These are phyloP conservation scores for Brachionus paranguensis DNA, from an alignment of 1,140 invertebrate species.

Conservation along the genomic window DNA sequence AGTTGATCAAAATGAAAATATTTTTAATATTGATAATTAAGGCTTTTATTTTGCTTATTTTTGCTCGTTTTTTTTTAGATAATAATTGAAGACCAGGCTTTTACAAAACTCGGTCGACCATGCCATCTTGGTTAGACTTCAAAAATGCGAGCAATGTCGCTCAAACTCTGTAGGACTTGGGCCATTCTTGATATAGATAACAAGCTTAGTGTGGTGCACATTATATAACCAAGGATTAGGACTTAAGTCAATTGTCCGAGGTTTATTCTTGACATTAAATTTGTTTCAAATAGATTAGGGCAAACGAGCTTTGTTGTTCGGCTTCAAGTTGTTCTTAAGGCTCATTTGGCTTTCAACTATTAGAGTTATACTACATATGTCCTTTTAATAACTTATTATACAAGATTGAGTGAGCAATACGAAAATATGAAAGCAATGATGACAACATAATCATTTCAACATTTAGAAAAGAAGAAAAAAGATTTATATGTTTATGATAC, in stretches of 20 bases:
- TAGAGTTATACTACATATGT: background rate
- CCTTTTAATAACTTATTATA: constrained; percentile 13
- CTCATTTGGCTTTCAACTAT: background rate
- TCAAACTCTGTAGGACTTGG: background rate
- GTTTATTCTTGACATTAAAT: background rate
- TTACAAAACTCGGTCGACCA: background rate
- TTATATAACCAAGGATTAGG: background rate
- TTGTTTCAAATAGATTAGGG: background rate
- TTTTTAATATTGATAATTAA: background rate
- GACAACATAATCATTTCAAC: constrained; percentile 32
- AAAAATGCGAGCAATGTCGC: background rate
- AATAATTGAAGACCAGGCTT: background rate
- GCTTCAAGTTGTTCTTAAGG: background rate
- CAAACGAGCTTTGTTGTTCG: background rate
- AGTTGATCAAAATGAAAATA: too few relatives aligned
- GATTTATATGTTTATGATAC: constrained; percentile 35
- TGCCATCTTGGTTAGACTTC: background rate
- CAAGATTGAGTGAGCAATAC: background rate
- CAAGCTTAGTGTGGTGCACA: background rate
- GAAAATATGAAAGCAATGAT: constrained; percentile 7
- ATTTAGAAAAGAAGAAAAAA: background rate
- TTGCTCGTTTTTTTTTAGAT: background rate
- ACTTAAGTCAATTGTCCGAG: background rate
- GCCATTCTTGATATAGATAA: background rate
- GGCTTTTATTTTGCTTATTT: background rate